Evolutionary conservation across 64 coral and sea anemone species (phyloP).

Genomic region (Pachyseris speciosa): DNA sequence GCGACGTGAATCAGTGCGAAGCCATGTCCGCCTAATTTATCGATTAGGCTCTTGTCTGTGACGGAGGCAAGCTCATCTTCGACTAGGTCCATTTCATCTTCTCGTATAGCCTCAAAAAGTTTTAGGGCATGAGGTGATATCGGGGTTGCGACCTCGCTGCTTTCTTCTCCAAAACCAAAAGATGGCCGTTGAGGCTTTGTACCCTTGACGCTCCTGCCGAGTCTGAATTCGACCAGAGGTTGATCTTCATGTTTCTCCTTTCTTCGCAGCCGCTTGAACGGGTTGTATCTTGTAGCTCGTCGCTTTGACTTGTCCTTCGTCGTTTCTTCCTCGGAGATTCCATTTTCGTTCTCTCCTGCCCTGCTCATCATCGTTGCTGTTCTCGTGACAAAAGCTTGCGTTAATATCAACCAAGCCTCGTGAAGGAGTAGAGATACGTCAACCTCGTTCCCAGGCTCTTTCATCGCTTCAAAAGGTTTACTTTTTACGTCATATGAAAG

Average conservation of each 20-base stretch:
- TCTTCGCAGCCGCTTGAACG: background rate
- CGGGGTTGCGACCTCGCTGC: background rate
- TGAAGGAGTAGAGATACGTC: no score
- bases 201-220: background rate
- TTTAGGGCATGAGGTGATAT: conserved; percentile 16
- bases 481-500: no score
- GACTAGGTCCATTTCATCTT: conserved; percentile 52
- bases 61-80: conserved; percentile 5
- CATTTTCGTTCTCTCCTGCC: background rate
- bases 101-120: conserved; percentile 46
- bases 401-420: no score
- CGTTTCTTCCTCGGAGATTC: background rate
- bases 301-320: background rate
- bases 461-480: no score
- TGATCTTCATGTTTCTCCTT: background rate
- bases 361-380: background rate
- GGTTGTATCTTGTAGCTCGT: background rate
- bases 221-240: background rate
- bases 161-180: conserved; percentile 1
- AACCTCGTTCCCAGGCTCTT: no score
- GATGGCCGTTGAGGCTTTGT: background rate
- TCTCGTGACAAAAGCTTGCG: no score
- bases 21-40: conserved; percentile 24
- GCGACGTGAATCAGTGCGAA: conserved; percentile 53
- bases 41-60: background rate